Evolutionary conservation across 2,113 vertebrate genomes (phyloP), one percentile per base, ranked within the genome.

Genomic region (Gnathonemus echidnorhynchus): DNA sequence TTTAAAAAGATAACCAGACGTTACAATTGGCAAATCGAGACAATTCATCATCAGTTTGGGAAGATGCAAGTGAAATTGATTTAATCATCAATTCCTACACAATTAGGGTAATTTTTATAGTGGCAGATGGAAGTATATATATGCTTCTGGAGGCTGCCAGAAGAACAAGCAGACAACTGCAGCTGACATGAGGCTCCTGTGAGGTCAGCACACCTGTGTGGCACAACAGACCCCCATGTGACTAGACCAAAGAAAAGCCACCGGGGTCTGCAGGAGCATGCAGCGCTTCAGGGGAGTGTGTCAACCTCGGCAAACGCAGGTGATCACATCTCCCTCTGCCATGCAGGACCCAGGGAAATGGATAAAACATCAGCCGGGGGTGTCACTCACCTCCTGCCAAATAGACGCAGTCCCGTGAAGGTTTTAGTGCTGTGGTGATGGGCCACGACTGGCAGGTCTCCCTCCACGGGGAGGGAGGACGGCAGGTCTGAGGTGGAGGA

Each of bases 401-500:
- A 97, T 91, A 97, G 93, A 91, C 94, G 95, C 90, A 97, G 95
- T 91, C 97, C 97, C 0, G 96, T 96, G 93, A 97, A 97, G 89
- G 95, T 93, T 94, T 95, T 96, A 93, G 95, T 95, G 94, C 95
- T 96, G 91, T 95, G 95, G 49, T 96, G 95, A 89, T 96, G 95
- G 90, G 92, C 94, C 86, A 91, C 88, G 4, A 90, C 35, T 3
- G 91, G 91, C 90, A 94, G 92, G 89, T 96, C 95, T 13, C 93
- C 92, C 89, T 96, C 95, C 1, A 39, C 3, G 2, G 93, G 92
- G 66, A 93, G 90, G 2, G 86, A 21, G 46, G 92, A 90, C 66
- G 93, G 93, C 86, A 90, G 92, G 89, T 96, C 96, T 84, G 95
- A 96, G 92, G 95, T 95, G 39, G 95, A 96, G 90, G 96, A 96